Conservation (phyloP, 2,888 invertebrate genomes). For the Onchidella celtica region DNA sequence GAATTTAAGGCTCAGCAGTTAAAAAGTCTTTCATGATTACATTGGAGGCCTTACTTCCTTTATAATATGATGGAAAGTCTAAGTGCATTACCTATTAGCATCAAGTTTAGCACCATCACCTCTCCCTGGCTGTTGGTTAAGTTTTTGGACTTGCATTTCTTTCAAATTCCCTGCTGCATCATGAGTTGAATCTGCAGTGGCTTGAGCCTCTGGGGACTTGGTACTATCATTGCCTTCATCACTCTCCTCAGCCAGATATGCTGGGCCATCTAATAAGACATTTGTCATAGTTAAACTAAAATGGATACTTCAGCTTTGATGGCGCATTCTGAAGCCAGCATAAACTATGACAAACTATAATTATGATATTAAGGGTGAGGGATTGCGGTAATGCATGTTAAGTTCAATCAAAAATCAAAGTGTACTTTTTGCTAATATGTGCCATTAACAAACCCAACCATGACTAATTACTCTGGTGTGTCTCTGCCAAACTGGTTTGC, state of each 20-base stretch:
- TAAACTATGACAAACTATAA: too few species aligned
- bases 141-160: slow-evolving; percentile 55
- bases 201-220: not conserved
- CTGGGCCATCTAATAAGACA: slow-evolving; percentile 42
- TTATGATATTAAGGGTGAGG: too few species aligned
- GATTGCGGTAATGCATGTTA: too few species aligned
- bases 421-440: too few species aligned
- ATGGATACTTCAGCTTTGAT: not conserved
- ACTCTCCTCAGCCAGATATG: slow-evolving; percentile 22
- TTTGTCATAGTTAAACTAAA: not conserved
- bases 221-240: slow-evolving; percentile 47
- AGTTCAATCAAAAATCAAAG: too few species aligned
- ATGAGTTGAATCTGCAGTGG: not conserved
- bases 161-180: not conserved
- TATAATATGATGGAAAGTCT: too few species aligned
- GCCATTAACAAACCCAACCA: too few species aligned
- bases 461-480: too few species aligned
- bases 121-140: slow-evolving; percentile 67
- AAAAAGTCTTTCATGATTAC: too few species aligned
- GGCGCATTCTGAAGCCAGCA: not conserved
- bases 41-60: too few species aligned
- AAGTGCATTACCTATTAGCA: slow-evolving; percentile 58
- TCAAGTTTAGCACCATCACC: slow-evolving; percentile 37
- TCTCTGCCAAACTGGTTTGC: too few species aligned
- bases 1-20: too few species aligned